phyloP scores from a whole-genome alignment of 2,797 vertebrate genomes.

The Gymnoscopelus braueri region DNA sequence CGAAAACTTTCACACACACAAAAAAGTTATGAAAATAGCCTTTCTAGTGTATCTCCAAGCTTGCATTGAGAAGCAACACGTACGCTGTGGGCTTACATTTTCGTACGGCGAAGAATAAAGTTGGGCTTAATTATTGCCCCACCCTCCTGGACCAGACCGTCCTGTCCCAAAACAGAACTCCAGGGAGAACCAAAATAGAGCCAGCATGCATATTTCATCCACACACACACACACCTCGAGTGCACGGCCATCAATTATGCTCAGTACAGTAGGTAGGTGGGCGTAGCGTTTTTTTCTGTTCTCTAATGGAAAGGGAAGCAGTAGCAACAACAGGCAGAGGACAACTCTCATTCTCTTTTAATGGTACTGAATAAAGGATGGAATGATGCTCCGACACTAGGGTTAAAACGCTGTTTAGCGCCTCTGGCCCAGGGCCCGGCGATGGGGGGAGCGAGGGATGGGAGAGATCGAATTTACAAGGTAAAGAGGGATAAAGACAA shows the following conservation, averaged over 20 bases:
- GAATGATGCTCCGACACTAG: constrained; percentile 65
- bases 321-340: constrained; percentile 50
- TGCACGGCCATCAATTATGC: constrained; percentile 45
- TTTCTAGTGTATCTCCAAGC: no score
- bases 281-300: constrained; percentile 63
- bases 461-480: constrained; percentile 5
- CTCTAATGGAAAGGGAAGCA: constrained; percentile 58
- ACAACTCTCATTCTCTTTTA: constrained; percentile 71
- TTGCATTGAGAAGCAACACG: no score
- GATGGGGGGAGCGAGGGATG: constrained; percentile 23
- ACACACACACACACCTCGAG: constrained; percentile 3
- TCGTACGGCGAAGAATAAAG: no score
- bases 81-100: no score
- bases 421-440: constrained; percentile 59
- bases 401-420: constrained; percentile 69
- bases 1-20: no score
- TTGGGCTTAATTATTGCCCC: not conserved
- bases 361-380: constrained; percentile 76
- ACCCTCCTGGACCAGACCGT: not conserved
- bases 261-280: constrained; percentile 38
- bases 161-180: constrained; percentile 38
- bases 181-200: constrained; percentile 25
- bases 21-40: no score
- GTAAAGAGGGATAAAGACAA: constrained; percentile 21
- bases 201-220: constrained; percentile 59